Percentiles rank a stretch among this genome's conserved stretches.
These are phyloP conservation scores for Crioceris asparagi DNA, from an alignment of 2,888 invertebrate species.

Conservation along the genomic window DNA sequence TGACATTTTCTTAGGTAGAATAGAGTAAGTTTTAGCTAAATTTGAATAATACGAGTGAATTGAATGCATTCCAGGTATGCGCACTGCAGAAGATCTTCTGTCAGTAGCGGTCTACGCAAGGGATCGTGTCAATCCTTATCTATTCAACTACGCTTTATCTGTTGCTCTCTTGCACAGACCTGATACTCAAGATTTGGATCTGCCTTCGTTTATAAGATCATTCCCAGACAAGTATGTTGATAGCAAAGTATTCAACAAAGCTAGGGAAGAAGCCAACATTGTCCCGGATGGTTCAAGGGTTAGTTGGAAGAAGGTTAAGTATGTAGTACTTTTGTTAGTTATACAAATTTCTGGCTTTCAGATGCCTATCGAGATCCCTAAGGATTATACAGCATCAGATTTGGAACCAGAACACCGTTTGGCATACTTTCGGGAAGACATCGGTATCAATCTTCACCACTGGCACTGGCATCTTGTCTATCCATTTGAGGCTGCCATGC, in stretches of 20 bases:
- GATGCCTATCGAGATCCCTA: constrained; percentile 58
- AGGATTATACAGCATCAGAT: constrained; percentile 64
- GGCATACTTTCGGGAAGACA: constrained; percentile 78
- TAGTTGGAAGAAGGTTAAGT: no score
- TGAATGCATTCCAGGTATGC: constrained; percentile 26
- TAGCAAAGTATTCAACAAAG: constrained; percentile 56
- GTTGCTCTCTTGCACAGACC: constrained; percentile 64
- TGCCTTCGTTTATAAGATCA: constrained; percentile 64
- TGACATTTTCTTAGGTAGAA: constrained; percentile 53
- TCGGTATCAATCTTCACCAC: constrained; percentile 78
- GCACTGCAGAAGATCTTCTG: constrained; percentile 57
- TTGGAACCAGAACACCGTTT: constrained; percentile 68
- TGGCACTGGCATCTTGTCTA: constrained; percentile 91
- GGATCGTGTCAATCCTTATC: constrained; percentile 64
- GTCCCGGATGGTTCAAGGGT: constrained; percentile 53
- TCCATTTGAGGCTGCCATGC: constrained; percentile 54
- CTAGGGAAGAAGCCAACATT: constrained; percentile 57
- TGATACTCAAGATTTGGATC: constrained; percentile 57
- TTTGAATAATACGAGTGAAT: no score
- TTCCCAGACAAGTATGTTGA: constrained; percentile 80
- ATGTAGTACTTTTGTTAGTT: no score
- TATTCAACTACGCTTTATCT: constrained; percentile 70
- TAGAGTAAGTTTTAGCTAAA: no score
- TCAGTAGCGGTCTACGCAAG: constrained; percentile 59
- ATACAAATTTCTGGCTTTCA: no score